These are phyloP conservation scores for Calcarius lapponicus DNA, from an alignment of 2,797 vertebrate genomes.

Conservation along the genomic window DNA sequence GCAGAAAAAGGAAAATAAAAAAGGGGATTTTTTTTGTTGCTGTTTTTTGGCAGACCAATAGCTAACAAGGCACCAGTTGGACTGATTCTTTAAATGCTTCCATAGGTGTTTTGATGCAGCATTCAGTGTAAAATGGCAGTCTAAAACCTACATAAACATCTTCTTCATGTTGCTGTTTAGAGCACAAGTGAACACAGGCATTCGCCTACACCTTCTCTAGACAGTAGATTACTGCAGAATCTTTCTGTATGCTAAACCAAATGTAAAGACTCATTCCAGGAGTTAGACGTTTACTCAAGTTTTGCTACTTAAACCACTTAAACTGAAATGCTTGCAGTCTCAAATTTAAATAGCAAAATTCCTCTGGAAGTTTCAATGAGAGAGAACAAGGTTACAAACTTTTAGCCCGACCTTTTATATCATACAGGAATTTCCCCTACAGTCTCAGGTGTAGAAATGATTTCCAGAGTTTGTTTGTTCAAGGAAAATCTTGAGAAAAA, in stretches of 20 bases:
- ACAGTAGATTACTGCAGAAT: neutral
- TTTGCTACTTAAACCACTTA: neutral
- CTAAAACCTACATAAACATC: neutral
- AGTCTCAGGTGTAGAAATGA: neutral
- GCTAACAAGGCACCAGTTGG: neutral
- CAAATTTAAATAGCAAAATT: neutral
- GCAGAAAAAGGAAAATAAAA: neutral
- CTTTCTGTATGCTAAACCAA: neutral
- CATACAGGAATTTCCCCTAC: neutral
- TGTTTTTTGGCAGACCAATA: fast-evolving
- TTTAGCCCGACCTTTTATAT: neutral
- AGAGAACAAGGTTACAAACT: neutral
- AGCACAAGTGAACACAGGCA: fast-evolving
- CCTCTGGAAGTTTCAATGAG: neutral
- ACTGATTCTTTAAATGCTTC: neutral
- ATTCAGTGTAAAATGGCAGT: neutral
- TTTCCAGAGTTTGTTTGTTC: neutral
- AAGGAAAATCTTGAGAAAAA: neutral
- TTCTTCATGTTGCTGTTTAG: neutral
- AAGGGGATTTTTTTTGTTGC: fast-evolving
- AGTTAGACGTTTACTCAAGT: neutral
- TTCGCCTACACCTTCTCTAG: neutral
- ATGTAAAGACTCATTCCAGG: neutral
- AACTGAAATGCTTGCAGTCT: neutral
- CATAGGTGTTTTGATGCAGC: neutral